Percentiles rank a stretch among this genome's conserved stretches.
Evolutionary conservation across 1,140 invertebrate genomes (phyloP).

Genomic region (Ostrea denselamellosa): DNA sequence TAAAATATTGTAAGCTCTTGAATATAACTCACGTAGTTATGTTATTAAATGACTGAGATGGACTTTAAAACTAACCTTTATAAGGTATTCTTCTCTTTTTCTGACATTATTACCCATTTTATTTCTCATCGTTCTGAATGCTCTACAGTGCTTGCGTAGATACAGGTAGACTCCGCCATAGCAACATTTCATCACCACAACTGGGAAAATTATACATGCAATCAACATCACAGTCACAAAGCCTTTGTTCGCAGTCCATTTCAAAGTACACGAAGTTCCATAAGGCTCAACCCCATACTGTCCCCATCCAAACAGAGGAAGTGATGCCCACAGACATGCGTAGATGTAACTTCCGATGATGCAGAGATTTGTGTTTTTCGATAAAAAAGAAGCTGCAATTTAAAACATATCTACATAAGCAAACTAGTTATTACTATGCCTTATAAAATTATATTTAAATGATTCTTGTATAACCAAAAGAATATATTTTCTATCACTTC

Average conservation of each 20-base stretch:
- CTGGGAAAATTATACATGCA: slow-evolving; percentile 63
- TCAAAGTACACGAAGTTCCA: slow-evolving; percentile 75
- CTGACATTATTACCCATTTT: slow-evolving; percentile 3
- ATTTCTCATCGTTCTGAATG: slow-evolving; percentile 1
- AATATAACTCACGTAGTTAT: too few species aligned
- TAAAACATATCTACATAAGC: background rate
- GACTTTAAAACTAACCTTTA: slow-evolving; percentile 42
- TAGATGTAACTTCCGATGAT: slow-evolving; percentile 61
- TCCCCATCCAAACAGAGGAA: slow-evolving; percentile 73
- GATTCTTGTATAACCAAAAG: too few species aligned
- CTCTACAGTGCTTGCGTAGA: slow-evolving; percentile 35
- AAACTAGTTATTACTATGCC: too few species aligned
- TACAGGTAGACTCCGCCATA: slow-evolving; percentile 50
- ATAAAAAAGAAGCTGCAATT: slow-evolving; percentile 46
- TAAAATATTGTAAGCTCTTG: too few species aligned
- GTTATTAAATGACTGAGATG: too few species aligned
- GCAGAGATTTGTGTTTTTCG: slow-evolving; percentile 19
- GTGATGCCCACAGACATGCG: slow-evolving; percentile 62
- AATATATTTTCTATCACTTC: too few species aligned
- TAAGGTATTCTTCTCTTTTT: slow-evolving; percentile 47
- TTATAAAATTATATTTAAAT: too few species aligned
- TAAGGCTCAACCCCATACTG: slow-evolving; percentile 76
- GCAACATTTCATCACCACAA: slow-evolving; percentile 61
- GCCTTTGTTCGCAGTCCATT: slow-evolving; percentile 70
- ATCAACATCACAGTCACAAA: slow-evolving; percentile 66